Percentiles rank a stretch among this genome's conserved stretches.
Conservation (phyloP, 1,140 invertebrate genomes). For the Drosophila tristis region DNA sequence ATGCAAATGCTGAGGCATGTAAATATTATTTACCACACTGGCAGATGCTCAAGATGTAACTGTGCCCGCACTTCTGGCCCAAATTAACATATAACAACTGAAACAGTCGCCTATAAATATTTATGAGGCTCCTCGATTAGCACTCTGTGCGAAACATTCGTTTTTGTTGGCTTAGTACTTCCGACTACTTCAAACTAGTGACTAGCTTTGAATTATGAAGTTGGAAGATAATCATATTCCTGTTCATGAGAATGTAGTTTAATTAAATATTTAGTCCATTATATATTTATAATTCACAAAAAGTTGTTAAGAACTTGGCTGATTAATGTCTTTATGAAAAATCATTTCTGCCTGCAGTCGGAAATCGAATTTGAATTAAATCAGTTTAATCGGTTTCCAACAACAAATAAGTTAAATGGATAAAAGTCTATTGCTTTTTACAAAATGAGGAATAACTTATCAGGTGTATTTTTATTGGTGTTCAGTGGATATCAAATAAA, state of each 20-base stretch:
- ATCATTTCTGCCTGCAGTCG: background rate
- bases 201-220: background rate
- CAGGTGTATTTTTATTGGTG: no score
- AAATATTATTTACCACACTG: slow-evolving; percentile 79
- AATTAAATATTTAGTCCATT: background rate
- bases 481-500: no score
- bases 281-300: no score
- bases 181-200: background rate
- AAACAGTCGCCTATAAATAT: slow-evolving; percentile 75
- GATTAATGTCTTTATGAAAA: no score
- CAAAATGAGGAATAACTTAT: no score
- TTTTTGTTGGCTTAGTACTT: slow-evolving; percentile 22
- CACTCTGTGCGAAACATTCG: slow-evolving; percentile 26
- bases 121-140: slow-evolving; percentile 54
- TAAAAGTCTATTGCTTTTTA: no score
- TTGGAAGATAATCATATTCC: background rate
- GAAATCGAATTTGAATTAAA: background rate
- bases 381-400: no score
- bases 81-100: slow-evolving; percentile 79
- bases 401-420: no score
- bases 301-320: background rate
- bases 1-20: slow-evolving; percentile 75
- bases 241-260: background rate
- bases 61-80: slow-evolving; percentile 59
- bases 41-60: slow-evolving; percentile 77